A percentile compares a stretch with the other conserved stretches of the same genome.
Evolutionary conservation across 1,140 invertebrate species (phyloP).

Genomic region (Bemisia tabaci): DNA sequence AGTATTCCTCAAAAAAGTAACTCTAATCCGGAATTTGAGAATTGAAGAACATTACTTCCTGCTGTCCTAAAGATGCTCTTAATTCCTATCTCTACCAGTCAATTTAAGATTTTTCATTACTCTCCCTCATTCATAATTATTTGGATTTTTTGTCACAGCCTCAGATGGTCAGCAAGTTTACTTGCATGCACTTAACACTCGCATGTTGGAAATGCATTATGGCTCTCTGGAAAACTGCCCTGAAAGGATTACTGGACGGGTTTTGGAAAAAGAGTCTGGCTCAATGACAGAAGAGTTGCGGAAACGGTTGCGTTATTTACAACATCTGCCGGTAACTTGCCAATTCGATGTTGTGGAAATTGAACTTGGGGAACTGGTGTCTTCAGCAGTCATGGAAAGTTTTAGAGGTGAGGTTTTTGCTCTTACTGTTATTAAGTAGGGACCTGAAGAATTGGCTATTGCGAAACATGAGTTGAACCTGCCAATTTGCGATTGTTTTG

Average conservation of each 20-base stretch:
- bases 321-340: constrained; percentile 78
- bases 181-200: constrained; percentile 78
- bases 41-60: no score
- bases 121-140: no score
- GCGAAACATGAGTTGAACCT: no score
- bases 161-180: constrained; percentile 85
- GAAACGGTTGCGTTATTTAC: constrained; percentile 61
- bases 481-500: no score
- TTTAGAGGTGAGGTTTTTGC: constrained; percentile 54
- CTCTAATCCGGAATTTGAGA: no score
- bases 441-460: no score
- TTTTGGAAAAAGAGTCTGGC: constrained; percentile 71
- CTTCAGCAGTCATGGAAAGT: constrained; percentile 42
- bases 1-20: no score
- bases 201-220: constrained; percentile 77
- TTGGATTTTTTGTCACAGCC: no score
- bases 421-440: no score
- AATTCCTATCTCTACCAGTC: no score
- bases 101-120: no score
- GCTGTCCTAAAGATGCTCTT: no score
- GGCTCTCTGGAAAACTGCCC: constrained; percentile 68
- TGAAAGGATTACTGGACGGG: constrained; percentile 47
- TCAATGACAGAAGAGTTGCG: constrained; percentile 70
- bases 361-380: constrained; percentile 57
- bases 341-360: constrained; percentile 84